A percentile compares a stretch with the other conserved stretches of the same genome.
Evolutionary conservation across 2,113 vertebrate species (phyloP).

Genomic region (Oncorhynchus clarkii): DNA sequence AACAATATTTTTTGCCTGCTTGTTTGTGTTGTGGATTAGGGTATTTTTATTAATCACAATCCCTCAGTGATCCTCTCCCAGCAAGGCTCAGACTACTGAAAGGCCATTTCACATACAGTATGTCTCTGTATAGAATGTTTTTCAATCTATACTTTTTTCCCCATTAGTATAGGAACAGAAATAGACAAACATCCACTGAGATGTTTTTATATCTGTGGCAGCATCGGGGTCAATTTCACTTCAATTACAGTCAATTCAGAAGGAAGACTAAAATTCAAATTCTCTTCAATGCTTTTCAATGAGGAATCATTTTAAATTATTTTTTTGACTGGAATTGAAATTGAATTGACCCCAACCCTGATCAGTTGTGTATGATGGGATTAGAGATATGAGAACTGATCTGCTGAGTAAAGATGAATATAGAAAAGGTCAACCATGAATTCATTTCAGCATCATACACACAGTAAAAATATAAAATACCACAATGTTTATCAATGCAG

Average conservation of each 20-base stretch:
- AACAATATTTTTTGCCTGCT: slow-evolving; percentile 29
- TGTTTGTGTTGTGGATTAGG: slow-evolving; percentile 40
- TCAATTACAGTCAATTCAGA: too few species aligned
- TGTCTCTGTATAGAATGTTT: too few species aligned
- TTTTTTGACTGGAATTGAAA: too few species aligned
- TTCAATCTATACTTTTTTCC: too few species aligned
- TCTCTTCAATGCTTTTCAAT: too few species aligned
- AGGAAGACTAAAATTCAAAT: too few species aligned
- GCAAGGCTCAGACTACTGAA: not conserved
- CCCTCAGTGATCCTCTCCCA: not conserved
- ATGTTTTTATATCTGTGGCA: too few species aligned
- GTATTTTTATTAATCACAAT: slow-evolving; percentile 26
- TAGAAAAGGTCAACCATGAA: not conserved
- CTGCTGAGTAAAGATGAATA: not conserved
- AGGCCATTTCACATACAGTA: slow-evolving; percentile 14
- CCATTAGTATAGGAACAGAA: too few species aligned
- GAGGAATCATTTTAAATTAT: too few species aligned
- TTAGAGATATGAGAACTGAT: not conserved
- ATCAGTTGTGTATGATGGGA: not conserved
- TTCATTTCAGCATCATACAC: not conserved
- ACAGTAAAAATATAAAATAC: not conserved
- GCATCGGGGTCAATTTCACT: too few species aligned
- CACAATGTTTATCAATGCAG: not conserved
- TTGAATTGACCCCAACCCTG: too few species aligned
- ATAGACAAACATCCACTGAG: too few species aligned